These are phyloP conservation scores for Drosophila micromelanica DNA, from an alignment of 1,140 invertebrate species.

Conservation along the genomic window DNA sequence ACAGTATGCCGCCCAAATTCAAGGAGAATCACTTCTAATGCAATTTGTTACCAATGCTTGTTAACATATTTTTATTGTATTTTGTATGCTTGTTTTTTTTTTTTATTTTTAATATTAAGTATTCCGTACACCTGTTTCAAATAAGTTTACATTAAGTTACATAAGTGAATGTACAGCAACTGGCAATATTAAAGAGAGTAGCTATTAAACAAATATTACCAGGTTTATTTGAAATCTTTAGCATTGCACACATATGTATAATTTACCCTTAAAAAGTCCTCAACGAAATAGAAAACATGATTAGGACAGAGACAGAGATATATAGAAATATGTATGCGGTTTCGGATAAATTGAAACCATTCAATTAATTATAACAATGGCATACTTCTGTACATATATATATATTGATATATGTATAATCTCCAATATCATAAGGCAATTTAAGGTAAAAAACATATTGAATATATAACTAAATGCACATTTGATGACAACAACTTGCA, in stretches of 20 bases:
- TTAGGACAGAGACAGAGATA: not conserved
- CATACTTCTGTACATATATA: not conserved
- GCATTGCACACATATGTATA: not conserved
- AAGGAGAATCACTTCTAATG: slow-evolving; percentile 76
- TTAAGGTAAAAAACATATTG: slow-evolving; percentile 2
- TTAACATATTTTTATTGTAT: slow-evolving; percentile 24
- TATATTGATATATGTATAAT: not conserved
- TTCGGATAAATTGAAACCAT: not conserved
- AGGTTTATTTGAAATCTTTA: not conserved
- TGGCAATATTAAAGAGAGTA: slow-evolving; percentile 18
- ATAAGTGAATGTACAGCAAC: slow-evolving; percentile 21
- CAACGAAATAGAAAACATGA: not conserved
- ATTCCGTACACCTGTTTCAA: not conserved
- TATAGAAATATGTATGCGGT: not conserved
- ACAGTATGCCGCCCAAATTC: slow-evolving; percentile 67
- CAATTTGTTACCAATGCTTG: slow-evolving; percentile 2
- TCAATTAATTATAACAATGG: not conserved
- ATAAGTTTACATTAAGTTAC: slow-evolving; percentile 3
- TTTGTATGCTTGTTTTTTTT: slow-evolving; percentile 4
- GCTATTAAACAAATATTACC: not conserved
- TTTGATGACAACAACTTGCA: slow-evolving; percentile 34
- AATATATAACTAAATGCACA: slow-evolving; percentile 32
- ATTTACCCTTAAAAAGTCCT: too few species aligned
- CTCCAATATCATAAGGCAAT: slow-evolving; percentile 13
- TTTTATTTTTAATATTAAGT: not conserved